A percentile compares a stretch with the other conserved stretches of the same genome.
Conservation (phyloP, 2,797 vertebrate genomes). For the Channa striata region DNA sequence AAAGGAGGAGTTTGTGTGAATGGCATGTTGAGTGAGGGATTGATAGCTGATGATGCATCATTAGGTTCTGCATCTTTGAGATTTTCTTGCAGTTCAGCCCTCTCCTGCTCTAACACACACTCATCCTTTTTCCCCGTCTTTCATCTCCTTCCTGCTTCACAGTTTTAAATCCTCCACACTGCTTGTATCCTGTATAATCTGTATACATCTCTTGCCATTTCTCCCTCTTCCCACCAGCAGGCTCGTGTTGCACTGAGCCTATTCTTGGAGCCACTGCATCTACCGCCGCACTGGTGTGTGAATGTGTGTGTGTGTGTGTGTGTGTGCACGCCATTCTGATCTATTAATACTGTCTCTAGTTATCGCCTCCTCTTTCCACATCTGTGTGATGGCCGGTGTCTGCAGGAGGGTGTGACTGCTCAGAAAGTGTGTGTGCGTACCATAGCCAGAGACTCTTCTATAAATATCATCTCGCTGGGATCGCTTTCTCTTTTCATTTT, state of each 20-base stretch:
- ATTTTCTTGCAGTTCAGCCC: conserved; percentile 18
- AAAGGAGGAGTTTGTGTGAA: conserved; percentile 36
- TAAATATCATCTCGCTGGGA: conserved; percentile 72
- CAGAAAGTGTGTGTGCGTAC: conserved; percentile 20
- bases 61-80: conserved; percentile 38
- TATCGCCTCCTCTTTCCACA: conserved; percentile 76
- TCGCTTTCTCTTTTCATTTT: conserved; percentile 55
- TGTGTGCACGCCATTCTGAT: conserved; percentile 44
- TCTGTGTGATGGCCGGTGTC: conserved; percentile 72
- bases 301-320: conserved; percentile 18
- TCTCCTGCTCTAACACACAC: not conserved
- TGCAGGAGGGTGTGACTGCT: conserved; percentile 67
- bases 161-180: conserved; percentile 28
- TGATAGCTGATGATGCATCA: conserved; percentile 49
- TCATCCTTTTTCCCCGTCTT: not conserved
- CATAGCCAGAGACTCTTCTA: conserved; percentile 63
- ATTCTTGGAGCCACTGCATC: conserved; percentile 76
- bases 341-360: conserved; percentile 77
- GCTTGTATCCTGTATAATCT: conserved; percentile 54
- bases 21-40: conserved; percentile 49
- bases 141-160: conserved; percentile 14
- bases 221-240: conserved; percentile 55
- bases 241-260: conserved; percentile 57
- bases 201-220: conserved; percentile 59
- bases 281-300: conserved; percentile 45